These are phyloP conservation scores for Plutomurus gul DNA, from an alignment of 1,140 invertebrate species.

Conservation along the genomic window DNA sequence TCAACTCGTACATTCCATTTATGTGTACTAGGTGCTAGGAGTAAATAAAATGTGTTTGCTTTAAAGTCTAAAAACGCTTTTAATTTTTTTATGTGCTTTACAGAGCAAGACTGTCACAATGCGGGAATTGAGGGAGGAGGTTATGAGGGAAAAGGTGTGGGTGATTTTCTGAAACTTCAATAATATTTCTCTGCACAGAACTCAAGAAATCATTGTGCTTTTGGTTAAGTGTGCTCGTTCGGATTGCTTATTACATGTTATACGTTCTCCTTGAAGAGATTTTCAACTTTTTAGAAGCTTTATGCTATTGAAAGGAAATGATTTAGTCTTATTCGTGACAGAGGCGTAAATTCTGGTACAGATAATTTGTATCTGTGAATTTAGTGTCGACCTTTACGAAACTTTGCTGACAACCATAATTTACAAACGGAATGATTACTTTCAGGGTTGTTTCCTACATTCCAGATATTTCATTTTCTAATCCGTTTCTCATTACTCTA, in stretches of 20 bases:
- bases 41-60: background rate
- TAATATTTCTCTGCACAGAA: background rate
- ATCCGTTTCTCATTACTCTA: constrained; percentile 51
- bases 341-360: background rate
- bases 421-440: too few species aligned
- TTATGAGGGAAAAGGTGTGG: constrained; percentile 67
- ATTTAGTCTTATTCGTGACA: background rate
- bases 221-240: background rate
- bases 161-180: constrained; percentile 1
- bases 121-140: too few species aligned
- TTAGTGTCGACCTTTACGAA: background rate
- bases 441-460: background rate
- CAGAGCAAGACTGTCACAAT: constrained; percentile 72
- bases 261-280: background rate
- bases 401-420: background rate
- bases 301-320: background rate
- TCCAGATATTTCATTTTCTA: background rate
- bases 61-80: background rate
- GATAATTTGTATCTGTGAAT: constrained; percentile 10
- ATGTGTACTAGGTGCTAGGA: too few species aligned
- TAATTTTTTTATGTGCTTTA: constrained; percentile 39
- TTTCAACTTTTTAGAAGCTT: background rate
- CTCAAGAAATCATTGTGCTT: constrained; percentile 20
- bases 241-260: background rate
- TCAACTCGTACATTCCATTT: too few species aligned